Base-by-base conservation (phyloP, 2,113 vertebrate genomes). In the Myrmecobius fasciatus region DNA sequence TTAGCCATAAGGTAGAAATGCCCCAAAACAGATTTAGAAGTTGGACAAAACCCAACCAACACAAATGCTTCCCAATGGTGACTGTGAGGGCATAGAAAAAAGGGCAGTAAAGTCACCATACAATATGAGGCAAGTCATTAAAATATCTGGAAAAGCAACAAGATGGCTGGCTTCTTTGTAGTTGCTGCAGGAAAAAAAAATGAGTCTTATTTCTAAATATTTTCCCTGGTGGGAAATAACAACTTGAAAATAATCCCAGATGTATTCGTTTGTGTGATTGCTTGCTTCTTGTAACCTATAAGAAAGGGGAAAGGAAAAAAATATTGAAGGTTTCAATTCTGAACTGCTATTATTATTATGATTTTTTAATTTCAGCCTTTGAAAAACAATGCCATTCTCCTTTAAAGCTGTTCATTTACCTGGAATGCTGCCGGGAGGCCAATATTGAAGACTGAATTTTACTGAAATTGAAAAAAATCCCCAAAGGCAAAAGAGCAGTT, bases 241-340 rank as follows among this genome's bases (percentile, higher is more conserved):
- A 98, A 96, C 97, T 98, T 98, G 98, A 98, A 99, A 99, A 99
- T 98, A 99, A 98, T 98, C 98, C 98, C 99, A 99, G 98, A 99
- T 99, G 98, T 98, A 99, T 99, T 98, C 98, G 98, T 99, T 99
- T 99, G 98, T 98, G 98, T 96, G 98, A 97, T 95, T 98, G 98
- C 98, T 98, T 98, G 98, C 98, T 98, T 97, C 98, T 98, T 98
- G 97, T 97, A 98, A 98, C 98, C 98, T 98, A 98, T 98, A 99
- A 96, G 98, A 98, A 98, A 98, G 98, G 98, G 28, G 24, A 83
- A 43, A 43, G n/a, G 53, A 1, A 8, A 98, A 98, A 98, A 98
- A 98, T 98, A 98, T 98, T 98, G 98, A 98, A 98, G 98, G 97
- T 97, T 98, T 99, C 98, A 98, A 48, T 99, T 99, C 98, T 98